Evolutionary conservation across 2,113 vertebrate genomes (phyloP).

Genomic region (Galemys pyrenaicus): DNA sequence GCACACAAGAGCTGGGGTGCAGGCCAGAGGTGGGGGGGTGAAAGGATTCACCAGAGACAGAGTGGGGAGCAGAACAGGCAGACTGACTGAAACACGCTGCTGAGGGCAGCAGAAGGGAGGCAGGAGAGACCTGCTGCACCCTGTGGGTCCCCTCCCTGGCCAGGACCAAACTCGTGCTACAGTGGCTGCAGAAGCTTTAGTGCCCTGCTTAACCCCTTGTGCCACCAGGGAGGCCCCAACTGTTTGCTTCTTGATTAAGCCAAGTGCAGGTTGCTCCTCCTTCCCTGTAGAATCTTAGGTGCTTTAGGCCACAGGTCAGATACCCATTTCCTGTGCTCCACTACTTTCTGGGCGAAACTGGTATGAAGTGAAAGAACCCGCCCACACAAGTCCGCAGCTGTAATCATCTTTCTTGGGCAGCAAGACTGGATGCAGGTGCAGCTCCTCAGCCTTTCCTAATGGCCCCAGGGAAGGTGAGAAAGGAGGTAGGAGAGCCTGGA

Average conservation of each 20-base stretch:
- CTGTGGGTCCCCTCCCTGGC: no score
- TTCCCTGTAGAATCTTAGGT: background rate
- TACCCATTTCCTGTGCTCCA: background rate
- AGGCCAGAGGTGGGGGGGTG: no score
- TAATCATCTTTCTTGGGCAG: background rate
- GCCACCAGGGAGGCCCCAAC: no score
- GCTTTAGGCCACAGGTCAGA: background rate
- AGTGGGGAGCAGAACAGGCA: no score
- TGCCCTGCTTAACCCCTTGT: no score
- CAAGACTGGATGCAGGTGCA: background rate
- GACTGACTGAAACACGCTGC: no score
- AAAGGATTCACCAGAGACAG: no score
- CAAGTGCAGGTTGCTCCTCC: background rate
- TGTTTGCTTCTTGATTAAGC: background rate
- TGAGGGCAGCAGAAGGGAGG: no score
- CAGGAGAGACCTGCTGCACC: no score
- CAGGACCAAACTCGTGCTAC: no score
- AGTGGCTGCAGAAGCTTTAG: no score
- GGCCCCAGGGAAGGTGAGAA: background rate
- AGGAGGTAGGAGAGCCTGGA: background rate
- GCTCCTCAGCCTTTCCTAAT: background rate
- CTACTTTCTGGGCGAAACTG: slow-evolving; percentile 26
- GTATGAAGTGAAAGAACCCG: background rate
- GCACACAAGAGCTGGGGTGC: no score
- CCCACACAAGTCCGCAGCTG: background rate